phyloP scores from a whole-genome alignment of 64 coral and sea anemone genomes.

The Porites lutea region DNA sequence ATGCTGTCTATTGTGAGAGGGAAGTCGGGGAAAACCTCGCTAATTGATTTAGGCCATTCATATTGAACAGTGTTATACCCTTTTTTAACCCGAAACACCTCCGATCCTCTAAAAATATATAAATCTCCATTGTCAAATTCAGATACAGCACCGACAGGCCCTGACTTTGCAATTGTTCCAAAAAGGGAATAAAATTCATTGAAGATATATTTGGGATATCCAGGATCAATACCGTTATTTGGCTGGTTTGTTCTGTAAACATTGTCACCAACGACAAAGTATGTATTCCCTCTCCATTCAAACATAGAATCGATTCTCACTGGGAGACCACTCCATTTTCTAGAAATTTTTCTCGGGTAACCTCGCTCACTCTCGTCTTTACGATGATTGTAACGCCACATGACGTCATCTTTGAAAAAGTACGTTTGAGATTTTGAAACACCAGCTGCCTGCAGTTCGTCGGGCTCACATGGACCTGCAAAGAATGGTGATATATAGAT shows the following conservation, averaged over 20 bases:
- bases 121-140: no score
- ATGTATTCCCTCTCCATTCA: background rate
- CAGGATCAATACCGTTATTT: background rate
- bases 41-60: no score
- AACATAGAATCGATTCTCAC: slow-evolving; percentile 66
- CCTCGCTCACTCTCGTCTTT: background rate
- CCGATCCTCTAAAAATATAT: no score
- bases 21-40: no score
- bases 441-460: background rate
- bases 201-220: slow-evolving; percentile 52
- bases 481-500: no score
- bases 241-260: slow-evolving; percentile 49
- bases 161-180: no score
- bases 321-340: slow-evolving; percentile 71
- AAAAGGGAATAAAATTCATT: background rate
- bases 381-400: slow-evolving; percentile 43
- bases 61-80: no score
- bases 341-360: background rate
- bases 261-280: slow-evolving; percentile 61
- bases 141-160: no score
- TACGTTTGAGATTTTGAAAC: slow-evolving; percentile 42
- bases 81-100: no score
- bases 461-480: no score
- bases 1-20: no score
- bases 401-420: slow-evolving; percentile 60